Evolutionary conservation across 2,888 invertebrate species (phyloP), one percentile per base, ranked within the genome.

Genomic region (Norana najaformis): DNA sequence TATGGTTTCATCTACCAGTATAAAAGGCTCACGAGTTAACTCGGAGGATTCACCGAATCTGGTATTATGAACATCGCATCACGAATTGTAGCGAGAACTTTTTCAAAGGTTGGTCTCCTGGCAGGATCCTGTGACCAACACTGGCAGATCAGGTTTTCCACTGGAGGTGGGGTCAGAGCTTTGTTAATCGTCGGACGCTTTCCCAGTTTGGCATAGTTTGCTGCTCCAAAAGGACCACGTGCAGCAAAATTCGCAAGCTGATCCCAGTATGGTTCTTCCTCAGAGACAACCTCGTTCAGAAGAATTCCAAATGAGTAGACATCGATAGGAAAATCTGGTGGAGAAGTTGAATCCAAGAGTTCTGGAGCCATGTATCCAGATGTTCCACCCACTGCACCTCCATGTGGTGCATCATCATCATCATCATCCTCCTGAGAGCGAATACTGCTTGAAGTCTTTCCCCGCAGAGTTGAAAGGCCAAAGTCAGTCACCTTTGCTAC

Each of bases 71-170:
- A 85, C 85, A 36, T 35, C 5, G 85, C 85, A 36, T 85, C 85
- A 8, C 18, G 85, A 85, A 85, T 85, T 20, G 35, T 36, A 85
- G 85, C 14, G 6, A 85, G 37, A 37, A 85, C 37, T 5, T 36
- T 85, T 35, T 85, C 36, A 85, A 85, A 85, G 18, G 85, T 85
- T 35, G 85, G 85, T 85, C 85, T 85, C 85, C 37, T 85, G 35
- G 85, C 85, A 36, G 85, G 85, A 85, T 85, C 85, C 85, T 16
- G 85, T 36, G 85, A 85, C 85, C 85, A 85, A 37, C 85, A 85
- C 37, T 85, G 85, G 20, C 0, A 23, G 16, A 85, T 85, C n/a
- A 85, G 85, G 20, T 85, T 23, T 85, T 85, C 85, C 85, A 85
- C 85, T 6, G 23, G 37, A 36, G 36, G 85, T 36, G 36, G 36